Percentiles rank a stretch among this genome's conserved stretches.
Evolutionary conservation across 2,113 vertebrate species (phyloP).

Genomic region (Phylloscopus whistleri): DNA sequence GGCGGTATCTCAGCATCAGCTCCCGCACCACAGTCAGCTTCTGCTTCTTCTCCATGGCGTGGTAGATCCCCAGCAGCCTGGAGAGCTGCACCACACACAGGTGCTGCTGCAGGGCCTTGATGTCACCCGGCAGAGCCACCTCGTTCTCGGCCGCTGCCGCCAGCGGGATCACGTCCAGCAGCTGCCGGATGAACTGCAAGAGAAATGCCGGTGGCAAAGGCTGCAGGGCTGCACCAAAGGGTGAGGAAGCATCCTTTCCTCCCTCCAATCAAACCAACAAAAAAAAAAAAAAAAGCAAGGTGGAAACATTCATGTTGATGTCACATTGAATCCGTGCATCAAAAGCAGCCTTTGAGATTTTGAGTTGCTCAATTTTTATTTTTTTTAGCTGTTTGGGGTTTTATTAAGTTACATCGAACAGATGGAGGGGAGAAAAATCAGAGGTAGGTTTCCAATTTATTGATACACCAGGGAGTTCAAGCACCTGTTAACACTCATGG

Average conservation of each 20-base stretch:
- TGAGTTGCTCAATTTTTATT: background rate
- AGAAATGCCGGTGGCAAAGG: background rate
- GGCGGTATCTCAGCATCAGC: slow-evolving; percentile 87
- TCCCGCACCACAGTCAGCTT: slow-evolving; percentile 84
- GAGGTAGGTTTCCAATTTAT: background rate
- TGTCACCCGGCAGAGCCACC: slow-evolving; percentile 81
- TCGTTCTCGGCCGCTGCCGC: slow-evolving; percentile 71
- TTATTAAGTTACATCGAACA: background rate
- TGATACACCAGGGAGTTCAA: background rate
- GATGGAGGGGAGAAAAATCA: background rate
- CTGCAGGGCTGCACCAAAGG: background rate
- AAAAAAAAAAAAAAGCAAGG: background rate
- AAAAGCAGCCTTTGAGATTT: background rate
- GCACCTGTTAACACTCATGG: slow-evolving; percentile 1
- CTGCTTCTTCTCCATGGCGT: slow-evolving; percentile 77
- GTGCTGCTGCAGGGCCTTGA: slow-evolving; percentile 90
- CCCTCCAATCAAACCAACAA: background rate
- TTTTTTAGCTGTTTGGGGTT: background rate
- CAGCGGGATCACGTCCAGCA: slow-evolving; percentile 85
- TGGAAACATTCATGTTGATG: background rate
- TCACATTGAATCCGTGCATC: background rate
- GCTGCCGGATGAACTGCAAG: slow-evolving; percentile 85
- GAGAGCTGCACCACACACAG: slow-evolving; percentile 90
- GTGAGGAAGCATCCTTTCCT: background rate
- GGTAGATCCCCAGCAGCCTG: slow-evolving; percentile 87